These are phyloP conservation scores for Anarrhichthys ocellatus DNA, from an alignment of 2,113 vertebrate species.

Conservation along the genomic window DNA sequence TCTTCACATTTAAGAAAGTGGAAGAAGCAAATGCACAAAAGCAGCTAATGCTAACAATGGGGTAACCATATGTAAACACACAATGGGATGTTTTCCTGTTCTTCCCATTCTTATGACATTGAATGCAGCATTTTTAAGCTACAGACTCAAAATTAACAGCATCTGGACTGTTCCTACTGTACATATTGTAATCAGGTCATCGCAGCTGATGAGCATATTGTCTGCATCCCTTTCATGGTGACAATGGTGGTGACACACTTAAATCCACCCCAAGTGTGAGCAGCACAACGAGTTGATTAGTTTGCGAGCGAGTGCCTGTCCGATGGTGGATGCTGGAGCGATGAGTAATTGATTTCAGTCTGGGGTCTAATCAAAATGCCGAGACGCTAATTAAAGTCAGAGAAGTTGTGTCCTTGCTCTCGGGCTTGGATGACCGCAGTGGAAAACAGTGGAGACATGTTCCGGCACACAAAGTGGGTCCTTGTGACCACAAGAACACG, in stretches of 20 bases:
- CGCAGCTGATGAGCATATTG: neutral
- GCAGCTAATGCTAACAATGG: neutral
- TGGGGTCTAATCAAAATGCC: slow-evolving; percentile 57
- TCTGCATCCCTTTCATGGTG: slow-evolving; percentile 10
- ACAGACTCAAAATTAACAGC: neutral
- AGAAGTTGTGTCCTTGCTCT: slow-evolving; percentile 70
- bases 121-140: neutral
- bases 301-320: slow-evolving; percentile 28
- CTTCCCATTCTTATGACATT: too few species aligned
- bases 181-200: slow-evolving; percentile 14
- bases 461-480: slow-evolving; percentile 44
- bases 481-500: slow-evolving; percentile 38
- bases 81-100: neutral
- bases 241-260: slow-evolving; percentile 37
- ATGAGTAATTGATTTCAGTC: slow-evolving; percentile 75
- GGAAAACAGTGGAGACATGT: slow-evolving; percentile 32
- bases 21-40: neutral
- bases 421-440: slow-evolving; percentile 60
- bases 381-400: slow-evolving; percentile 74
- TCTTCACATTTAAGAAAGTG: neutral
- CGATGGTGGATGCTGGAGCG: slow-evolving; percentile 31
- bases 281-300: slow-evolving; percentile 40
- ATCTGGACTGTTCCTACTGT: neutral
- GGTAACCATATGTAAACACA: neutral
- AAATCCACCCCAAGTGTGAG: slow-evolving; percentile 28